A percentile compares a stretch with the other conserved stretches of the same genome.
phyloP scores from a whole-genome alignment of 2,113 vertebrate genomes.

The Callaeas wilsoni region DNA sequence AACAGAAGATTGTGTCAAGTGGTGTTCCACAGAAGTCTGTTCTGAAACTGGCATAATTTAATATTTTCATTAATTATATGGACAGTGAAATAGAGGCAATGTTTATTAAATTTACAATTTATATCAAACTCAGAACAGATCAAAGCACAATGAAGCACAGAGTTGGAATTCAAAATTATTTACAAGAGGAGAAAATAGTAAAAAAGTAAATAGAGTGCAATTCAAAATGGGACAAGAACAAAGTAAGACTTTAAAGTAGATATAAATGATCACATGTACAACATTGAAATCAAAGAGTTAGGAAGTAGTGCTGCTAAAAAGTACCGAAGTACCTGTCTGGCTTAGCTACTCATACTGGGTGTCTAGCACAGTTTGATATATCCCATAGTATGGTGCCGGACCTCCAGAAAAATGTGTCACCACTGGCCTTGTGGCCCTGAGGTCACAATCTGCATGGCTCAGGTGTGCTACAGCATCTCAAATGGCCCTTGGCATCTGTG shows the following conservation, averaged over 20 bases:
- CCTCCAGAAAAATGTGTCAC: not conserved
- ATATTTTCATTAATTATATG: not conserved
- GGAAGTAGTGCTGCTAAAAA: not conserved
- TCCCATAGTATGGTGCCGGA: not conserved
- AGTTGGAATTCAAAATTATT: not conserved
- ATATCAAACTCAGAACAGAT: not conserved
- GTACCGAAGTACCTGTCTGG: not conserved
- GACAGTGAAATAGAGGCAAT: not conserved
- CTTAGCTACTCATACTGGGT: not conserved
- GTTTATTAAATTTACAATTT: not conserved
- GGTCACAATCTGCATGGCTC: not conserved
- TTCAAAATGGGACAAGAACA: not conserved
- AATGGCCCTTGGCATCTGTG: not conserved
- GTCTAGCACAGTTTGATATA: not conserved
- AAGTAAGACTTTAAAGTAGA: not conserved
- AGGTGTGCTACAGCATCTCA: not conserved
- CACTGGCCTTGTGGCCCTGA: not conserved
- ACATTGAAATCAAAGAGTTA: not conserved
- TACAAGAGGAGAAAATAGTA: not conserved
- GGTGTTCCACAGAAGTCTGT: not conserved
- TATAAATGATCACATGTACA: not conserved
- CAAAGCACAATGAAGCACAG: not conserved
- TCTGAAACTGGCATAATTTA: not conserved
- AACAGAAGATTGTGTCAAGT: not conserved
- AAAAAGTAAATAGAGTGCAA: not conserved